A percentile compares a stretch with the other conserved stretches of the same genome.
phyloP scores from a whole-genome alignment of 2,797 vertebrate genomes.

The Hyperoplus immaculatus region DNA sequence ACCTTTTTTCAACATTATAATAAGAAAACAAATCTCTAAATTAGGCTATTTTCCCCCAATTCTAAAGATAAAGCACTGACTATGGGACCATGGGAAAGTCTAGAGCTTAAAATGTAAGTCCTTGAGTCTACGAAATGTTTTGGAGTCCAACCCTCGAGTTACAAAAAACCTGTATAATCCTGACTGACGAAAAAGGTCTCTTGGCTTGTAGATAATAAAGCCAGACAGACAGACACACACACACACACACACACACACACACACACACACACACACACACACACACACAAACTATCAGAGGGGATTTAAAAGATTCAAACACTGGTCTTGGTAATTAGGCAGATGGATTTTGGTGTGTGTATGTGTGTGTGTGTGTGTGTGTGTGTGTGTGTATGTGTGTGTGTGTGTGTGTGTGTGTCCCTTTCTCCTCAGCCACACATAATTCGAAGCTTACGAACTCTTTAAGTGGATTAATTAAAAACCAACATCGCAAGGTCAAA shows the following conservation, averaged over 20 bases:
- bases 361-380: too few relatives aligned
- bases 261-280: constrained; percentile 38
- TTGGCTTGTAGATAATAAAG: constrained; percentile 40
- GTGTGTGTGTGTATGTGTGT: constrained; percentile 8
- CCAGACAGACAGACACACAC: constrained; percentile 37
- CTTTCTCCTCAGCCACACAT: constrained; percentile 58
- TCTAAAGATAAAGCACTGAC: background rate
- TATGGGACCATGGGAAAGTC: background rate
- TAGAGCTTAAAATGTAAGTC: constrained; percentile 1
- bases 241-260: constrained; percentile 23
- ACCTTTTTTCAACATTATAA: background rate
- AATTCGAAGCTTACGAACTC: constrained; percentile 67
- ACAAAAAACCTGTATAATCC: constrained; percentile 55
- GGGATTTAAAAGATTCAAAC: constrained; percentile 72
- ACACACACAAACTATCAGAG: constrained; percentile 45
- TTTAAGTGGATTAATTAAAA: constrained; percentile 85
- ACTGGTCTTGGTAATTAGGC: constrained; percentile 74
- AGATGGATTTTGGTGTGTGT: constrained; percentile 58
- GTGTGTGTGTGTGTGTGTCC: constrained; percentile 22
- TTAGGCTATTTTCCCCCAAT: background rate
- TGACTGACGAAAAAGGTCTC: constrained; percentile 29
- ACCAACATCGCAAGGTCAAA: constrained; percentile 79
- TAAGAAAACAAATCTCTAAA: background rate
- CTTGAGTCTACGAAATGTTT: constrained; percentile 5
- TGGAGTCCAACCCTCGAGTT: constrained; percentile 24